A percentile compares a stretch with the other conserved stretches of the same genome.
phyloP scores from a whole-genome alignment of 2,888 invertebrate genomes.

The Diaprepes abbreviatus region DNA sequence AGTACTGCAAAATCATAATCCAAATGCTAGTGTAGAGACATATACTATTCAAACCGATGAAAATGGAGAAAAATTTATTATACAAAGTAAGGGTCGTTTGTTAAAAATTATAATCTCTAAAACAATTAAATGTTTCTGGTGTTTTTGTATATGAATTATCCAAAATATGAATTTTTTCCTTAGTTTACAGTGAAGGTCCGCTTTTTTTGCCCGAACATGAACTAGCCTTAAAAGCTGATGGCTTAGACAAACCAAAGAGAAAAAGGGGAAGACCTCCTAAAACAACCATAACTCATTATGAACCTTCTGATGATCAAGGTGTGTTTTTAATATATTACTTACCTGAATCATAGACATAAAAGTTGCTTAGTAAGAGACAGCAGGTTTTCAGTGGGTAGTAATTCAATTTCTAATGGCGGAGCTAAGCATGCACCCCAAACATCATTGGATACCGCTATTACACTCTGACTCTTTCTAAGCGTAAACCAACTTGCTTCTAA shows the following conservation, averaged over 20 bases:
- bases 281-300: conserved; percentile 58
- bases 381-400: too few species aligned
- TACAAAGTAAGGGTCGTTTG: conserved; percentile 67
- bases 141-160: too few species aligned
- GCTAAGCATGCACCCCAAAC: too few species aligned
- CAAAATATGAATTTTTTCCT: neutral
- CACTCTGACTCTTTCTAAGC: too few species aligned
- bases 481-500: too few species aligned
- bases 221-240: conserved; percentile 75
- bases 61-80: conserved; percentile 68
- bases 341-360: too few species aligned
- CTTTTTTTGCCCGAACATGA: conserved; percentile 77
- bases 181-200: conserved; percentile 70
- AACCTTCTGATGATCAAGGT: conserved; percentile 35
- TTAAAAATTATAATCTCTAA: too few species aligned
- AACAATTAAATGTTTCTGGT: conserved; percentile 1
- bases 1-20: conserved; percentile 63
- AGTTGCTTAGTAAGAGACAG: too few species aligned
- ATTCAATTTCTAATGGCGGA: too few species aligned
- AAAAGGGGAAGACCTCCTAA: conserved; percentile 82
- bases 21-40: conserved; percentile 63
- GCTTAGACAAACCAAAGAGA: conserved; percentile 75
- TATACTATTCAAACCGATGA: conserved; percentile 63
- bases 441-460: too few species aligned
- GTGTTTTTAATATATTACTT: too few species aligned